Conservation (phyloP, 2,113 vertebrate genomes). For the Orthonyx spaldingii region DNA sequence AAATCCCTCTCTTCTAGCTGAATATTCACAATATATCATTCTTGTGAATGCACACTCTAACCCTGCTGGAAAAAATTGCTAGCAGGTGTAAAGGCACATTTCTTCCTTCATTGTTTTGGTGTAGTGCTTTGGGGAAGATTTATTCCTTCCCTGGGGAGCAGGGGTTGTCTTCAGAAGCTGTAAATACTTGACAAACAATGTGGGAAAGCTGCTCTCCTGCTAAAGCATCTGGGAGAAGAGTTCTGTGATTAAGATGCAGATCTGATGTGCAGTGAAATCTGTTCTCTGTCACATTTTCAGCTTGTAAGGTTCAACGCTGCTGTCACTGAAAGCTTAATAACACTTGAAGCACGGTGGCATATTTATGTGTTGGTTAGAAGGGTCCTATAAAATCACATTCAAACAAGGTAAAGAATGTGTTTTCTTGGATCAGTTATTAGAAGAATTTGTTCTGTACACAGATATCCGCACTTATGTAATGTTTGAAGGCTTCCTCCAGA, state of each 20-base stretch:
- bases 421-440: background rate
- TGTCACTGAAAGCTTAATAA: conserved; percentile 2
- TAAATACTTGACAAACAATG: conserved; percentile 8
- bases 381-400: background rate
- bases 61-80: background rate
- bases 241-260: conserved; percentile 1
- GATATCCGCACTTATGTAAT: background rate
- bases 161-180: background rate
- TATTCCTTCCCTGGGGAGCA: background rate
- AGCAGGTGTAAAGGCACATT: background rate
- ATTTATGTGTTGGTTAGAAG: background rate
- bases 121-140: background rate
- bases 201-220: background rate
- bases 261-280: conserved; percentile 1
- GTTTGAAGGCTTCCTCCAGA: background rate
- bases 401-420: background rate
- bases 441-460: background rate
- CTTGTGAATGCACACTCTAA: background rate
- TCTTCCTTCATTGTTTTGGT: background rate
- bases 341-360: background rate
- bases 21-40: background rate
- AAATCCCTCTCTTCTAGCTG: background rate
- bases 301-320: background rate
- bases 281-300: conserved; percentile 7
- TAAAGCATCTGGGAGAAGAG: background rate